Evolutionary conservation across 2,888 invertebrate genomes (phyloP), one percentile per base, ranked within the genome.

Genomic region (Epistrophe eligans): DNA sequence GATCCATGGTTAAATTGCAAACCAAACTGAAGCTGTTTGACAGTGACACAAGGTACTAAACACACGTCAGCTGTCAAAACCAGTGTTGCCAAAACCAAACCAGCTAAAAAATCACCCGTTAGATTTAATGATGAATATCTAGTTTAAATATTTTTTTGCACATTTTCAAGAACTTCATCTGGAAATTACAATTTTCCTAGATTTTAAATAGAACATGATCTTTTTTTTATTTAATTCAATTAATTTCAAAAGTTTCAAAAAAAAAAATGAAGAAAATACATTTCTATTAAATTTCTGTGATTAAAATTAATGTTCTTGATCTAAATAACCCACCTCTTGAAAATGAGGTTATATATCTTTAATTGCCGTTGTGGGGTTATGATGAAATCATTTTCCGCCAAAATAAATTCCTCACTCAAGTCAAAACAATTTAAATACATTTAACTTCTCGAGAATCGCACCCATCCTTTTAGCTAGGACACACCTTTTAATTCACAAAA

Each of bases 251-350:
- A 28, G 2, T 1, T 48, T 48, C 4, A n/a, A n/a, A n/a, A 5
- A 43, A 13, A 43, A 40, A 40, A 38, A 9, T 13, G n/a, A 43
- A 40, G 10, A 15, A 43, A 19, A 10, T 19, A 4, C 10, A 19
- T 50, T 19, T 13, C 11, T 11, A 11, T 11, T 4, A 19, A 2
- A 32, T 5, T 62, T 24, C 24, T n/a, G 7, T 19, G 62, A 62
- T 62, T 62, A 24, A 62, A 62, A 40, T 62, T 43, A 62, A 62
- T 62, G 24, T 43, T 43, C 15, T 24, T 15, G 40, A 43, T 62
- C 40, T 24, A 62, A 43, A 62, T 60, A 60, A 60, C 8, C 28
- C 13, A 62, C 24, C 62, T 62, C 62, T 62, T 62, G 62, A 62
- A 40, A 62, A 24, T 43, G 62, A 62, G 43, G 40, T 8, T 62